Evolutionary conservation across 1,140 invertebrate species (phyloP).

Genomic region (Zaprionus davidi): DNA sequence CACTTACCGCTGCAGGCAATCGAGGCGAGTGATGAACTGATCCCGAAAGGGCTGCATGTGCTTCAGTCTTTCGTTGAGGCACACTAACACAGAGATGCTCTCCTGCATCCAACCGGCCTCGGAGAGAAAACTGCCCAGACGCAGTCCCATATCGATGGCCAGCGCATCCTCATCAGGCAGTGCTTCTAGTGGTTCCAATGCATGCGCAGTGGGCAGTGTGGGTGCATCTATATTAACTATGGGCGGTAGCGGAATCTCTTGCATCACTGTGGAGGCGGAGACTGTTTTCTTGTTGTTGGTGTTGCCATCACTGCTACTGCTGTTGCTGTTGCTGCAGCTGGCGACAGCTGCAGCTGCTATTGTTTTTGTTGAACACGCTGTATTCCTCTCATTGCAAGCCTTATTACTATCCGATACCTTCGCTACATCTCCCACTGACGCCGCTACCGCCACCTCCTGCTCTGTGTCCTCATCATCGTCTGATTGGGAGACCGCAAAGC

Average conservation of each 20-base stretch:
- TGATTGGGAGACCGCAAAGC: constrained; percentile 12
- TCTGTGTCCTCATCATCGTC: constrained; percentile 1
- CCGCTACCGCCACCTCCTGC: background rate
- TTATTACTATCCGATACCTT: background rate
- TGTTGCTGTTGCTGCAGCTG: background rate
- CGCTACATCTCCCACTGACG: background rate
- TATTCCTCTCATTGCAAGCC: background rate
- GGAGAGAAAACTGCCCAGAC: constrained; percentile 91
- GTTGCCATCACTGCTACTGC: background rate
- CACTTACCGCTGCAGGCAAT: constrained; percentile 90
- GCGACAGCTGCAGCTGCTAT: background rate
- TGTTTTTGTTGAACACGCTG: background rate
- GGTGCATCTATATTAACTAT: background rate
- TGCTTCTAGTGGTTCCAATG: background rate
- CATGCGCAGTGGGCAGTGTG: constrained; percentile 24
- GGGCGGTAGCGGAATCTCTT: background rate
- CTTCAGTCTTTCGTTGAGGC: constrained; percentile 87
- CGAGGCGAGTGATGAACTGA: constrained; percentile 86
- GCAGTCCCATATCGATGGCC: constrained; percentile 86
- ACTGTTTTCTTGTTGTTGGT: constrained; percentile 3
- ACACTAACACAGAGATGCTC: constrained; percentile 88
- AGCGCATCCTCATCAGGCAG: constrained; percentile 29
- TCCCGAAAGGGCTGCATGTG: constrained; percentile 81
- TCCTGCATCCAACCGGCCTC: constrained; percentile 93
- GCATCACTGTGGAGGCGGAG: background rate